A percentile compares a stretch with the other conserved stretches of the same genome.
Conservation (phyloP, 2,113 vertebrate genomes). For the Phaethornis superciliosus region DNA sequence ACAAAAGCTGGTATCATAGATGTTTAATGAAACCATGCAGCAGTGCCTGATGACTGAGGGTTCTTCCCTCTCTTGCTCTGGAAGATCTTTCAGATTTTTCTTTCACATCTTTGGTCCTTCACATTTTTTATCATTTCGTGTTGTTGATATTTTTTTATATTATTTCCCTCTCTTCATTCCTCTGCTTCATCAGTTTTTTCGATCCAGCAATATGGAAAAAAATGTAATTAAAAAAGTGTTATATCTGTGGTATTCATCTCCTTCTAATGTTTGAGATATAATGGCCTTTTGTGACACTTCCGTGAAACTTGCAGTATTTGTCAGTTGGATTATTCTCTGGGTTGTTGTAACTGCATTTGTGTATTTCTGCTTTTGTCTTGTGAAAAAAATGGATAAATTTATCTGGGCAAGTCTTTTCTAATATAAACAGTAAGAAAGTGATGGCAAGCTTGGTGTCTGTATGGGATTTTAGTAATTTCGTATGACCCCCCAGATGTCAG, state of each 20-base stretch:
- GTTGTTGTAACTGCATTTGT: not conserved
- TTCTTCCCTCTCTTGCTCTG: not conserved
- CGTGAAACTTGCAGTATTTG: not conserved
- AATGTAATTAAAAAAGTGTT: not conserved
- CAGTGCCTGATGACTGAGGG: fast-evolving
- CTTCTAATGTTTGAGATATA: not conserved
- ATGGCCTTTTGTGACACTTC: not conserved
- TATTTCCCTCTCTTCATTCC: not conserved
- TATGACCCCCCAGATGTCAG: not conserved
- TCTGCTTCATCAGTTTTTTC: not conserved
- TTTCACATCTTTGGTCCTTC: slow-evolving; percentile 14
- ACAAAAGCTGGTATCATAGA: not conserved
- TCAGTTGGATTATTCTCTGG: not conserved
- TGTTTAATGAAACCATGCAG: not conserved
- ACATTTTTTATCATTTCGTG: not conserved
- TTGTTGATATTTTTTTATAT: not conserved
- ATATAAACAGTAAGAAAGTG: not conserved
- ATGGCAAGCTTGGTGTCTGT: not conserved
- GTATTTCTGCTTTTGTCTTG: slow-evolving; percentile 7
- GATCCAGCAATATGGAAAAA: not conserved
- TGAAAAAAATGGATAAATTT: not conserved
- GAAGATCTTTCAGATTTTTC: not conserved
- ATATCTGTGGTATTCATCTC: not conserved
- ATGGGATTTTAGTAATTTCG: not conserved
- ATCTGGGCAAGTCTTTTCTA: not conserved